Evolutionary conservation across 2,797 vertebrate genomes (phyloP), one percentile per base, ranked within the genome.

Genomic region (Ciconia nigra): DNA sequence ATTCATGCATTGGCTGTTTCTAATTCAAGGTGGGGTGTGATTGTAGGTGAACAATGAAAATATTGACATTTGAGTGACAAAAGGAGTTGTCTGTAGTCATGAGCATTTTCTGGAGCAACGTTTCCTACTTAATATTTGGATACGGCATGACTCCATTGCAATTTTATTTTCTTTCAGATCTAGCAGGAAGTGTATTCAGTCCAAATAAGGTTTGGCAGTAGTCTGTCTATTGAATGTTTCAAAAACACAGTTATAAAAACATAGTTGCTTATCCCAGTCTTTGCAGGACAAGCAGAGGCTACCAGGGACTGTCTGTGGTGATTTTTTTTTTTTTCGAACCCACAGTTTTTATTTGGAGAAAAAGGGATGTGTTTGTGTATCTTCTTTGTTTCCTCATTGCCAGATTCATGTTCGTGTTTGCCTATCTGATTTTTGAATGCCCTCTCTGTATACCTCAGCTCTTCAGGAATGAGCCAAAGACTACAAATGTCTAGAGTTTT

Each of bases 171-270:
- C 72, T 72, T 69, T 90, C 62, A 59, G 42, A 88, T 89, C 29
- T 93, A 67, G 35, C 87, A 95, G 87, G 78, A 86, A 78, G 33
- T 33, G 8, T 85, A 33, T 87, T 95, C 28, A 62, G 17, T 74
- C 89, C 89, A 88, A 88, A 69, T 52, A 92, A 96, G 72, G 66
- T 90, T 95, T 95, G 94, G 84, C 93, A 92, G 61, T n/a, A 65
- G 39, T 71, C 63, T 96, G 31, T 73, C 62, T 81, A 35, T 31
- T 94, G 69, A 95, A 49, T 69, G 47, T 81, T 93, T 80, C 74
- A 85, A 62, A 96, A 93, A 78, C 90, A 89, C 31, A 33, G 54
- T 93, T 95, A 91, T 9, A 61, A 93, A 96, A 90, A 21, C 83
- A 89, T 42, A 67, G 44, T 93, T 97, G 42, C 76, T 83, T 95